Conservation (phyloP, 2,797 vertebrate species). For the Cirrhinus molitorella region DNA sequence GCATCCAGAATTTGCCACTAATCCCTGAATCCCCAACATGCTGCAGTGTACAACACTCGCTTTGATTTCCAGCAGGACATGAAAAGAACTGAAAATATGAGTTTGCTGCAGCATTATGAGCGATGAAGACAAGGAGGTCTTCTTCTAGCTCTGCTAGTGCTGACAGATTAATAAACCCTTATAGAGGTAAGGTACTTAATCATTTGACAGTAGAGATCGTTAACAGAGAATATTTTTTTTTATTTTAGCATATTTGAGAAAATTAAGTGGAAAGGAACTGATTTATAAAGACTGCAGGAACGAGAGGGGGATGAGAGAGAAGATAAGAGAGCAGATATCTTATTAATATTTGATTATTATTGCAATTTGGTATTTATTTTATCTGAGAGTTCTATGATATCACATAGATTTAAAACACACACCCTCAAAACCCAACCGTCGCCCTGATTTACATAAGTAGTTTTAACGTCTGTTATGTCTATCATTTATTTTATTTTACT, state of each 20-base stretch:
- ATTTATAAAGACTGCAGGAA: conserved; percentile 5
- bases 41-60: conserved; percentile 33
- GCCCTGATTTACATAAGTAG: neutral
- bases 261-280: neutral
- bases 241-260: conserved; percentile 20
- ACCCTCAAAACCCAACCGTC: neutral
- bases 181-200: conserved; percentile 27
- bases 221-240: neutral
- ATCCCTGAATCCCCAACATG: conserved; percentile 36
- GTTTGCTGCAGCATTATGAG: conserved; percentile 25
- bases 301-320: neutral
- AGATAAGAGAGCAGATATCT: neutral
- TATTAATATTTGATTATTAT: conserved; percentile 17
- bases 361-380: conserved; percentile 5
- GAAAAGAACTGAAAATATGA: conserved; percentile 34
- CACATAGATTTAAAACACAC: conserved; percentile 8
- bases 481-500: neutral
- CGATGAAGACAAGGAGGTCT: conserved; percentile 17
- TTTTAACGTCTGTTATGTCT: neutral
- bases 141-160: conserved; percentile 11
- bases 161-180: conserved; percentile 21
- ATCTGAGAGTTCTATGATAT: neutral
- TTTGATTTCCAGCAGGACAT: conserved; percentile 47
- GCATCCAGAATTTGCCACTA: conserved; percentile 40
- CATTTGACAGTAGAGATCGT: neutral